phyloP scores from a whole-genome alignment of 2,888 invertebrate species.

The Tupiocoris notatus region DNA sequence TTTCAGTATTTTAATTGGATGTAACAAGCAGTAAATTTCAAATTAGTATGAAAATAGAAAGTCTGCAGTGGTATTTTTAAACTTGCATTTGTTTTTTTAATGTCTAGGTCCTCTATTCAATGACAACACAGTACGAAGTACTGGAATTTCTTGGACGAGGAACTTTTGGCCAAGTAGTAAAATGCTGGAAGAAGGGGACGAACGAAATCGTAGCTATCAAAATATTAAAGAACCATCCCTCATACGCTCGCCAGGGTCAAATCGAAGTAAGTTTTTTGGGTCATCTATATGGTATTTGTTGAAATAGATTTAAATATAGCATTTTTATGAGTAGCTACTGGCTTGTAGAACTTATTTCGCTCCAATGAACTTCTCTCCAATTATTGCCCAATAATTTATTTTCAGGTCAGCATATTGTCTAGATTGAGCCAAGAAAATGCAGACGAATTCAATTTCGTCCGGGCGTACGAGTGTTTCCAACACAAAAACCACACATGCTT shows the following conservation, averaged over 20 bases:
- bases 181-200: slow-evolving; percentile 99
- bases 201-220: slow-evolving; percentile 99
- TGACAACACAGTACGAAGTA: slow-evolving; percentile 90
- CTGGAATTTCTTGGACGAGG: slow-evolving; percentile 98
- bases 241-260: slow-evolving; percentile 99
- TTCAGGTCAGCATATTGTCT: slow-evolving; percentile 81
- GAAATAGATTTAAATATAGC: no score
- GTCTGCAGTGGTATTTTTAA: no score
- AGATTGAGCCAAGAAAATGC: slow-evolving; percentile 95
- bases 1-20: no score
- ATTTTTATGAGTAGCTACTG: no score
- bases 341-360: no score
- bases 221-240: slow-evolving; percentile 99
- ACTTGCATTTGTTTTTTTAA: neutral
- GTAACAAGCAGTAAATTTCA: no score
- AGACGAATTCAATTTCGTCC: slow-evolving; percentile 99
- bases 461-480: slow-evolving; percentile 99
- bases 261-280: slow-evolving; percentile 85
- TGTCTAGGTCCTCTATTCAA: slow-evolving; percentile 72
- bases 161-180: slow-evolving; percentile 96
- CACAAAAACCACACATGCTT: slow-evolving; percentile 99
- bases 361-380: no score
- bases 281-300: no score
- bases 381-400: no score
- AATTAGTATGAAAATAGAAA: no score